phyloP scores from a whole-genome alignment of 2,888 invertebrate genomes.

The Gymnosoma rotundatum region DNA sequence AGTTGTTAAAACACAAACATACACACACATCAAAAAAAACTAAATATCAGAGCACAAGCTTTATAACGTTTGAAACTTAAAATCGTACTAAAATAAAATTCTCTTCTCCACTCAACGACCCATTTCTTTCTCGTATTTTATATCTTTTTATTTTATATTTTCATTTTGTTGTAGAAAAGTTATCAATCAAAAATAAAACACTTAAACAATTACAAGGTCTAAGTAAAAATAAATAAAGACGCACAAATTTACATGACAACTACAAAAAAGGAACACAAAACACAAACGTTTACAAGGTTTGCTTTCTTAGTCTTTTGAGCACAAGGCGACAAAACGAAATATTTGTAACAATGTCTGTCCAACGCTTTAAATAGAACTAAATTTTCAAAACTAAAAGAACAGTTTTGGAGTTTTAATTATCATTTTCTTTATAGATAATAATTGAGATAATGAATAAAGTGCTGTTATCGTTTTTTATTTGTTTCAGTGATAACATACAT shows the following conservation, averaged over 20 bases:
- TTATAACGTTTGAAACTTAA: slow-evolving; percentile 53
- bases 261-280: slow-evolving; percentile 10
- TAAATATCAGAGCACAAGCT: slow-evolving; percentile 57
- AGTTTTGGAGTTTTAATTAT: slow-evolving; percentile 8
- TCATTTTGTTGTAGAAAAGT: slow-evolving; percentile 58
- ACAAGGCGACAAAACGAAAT: slow-evolving; percentile 41
- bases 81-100: slow-evolving; percentile 61
- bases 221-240: slow-evolving; percentile 57
- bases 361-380: slow-evolving; percentile 34
- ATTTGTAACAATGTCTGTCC: slow-evolving; percentile 39
- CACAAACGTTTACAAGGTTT: slow-evolving; percentile 50
- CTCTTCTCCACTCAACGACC: slow-evolving; percentile 42
- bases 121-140: slow-evolving; percentile 57
- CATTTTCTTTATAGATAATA: slow-evolving; percentile 52
- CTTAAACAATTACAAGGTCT: slow-evolving; percentile 65
- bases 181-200: slow-evolving; percentile 58
- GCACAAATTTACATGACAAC: slow-evolving; percentile 27
- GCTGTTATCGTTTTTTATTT: slow-evolving; percentile 56
- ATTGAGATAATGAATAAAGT: slow-evolving; percentile 53
- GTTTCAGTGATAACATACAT: slow-evolving; percentile 55
- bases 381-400: slow-evolving; percentile 46
- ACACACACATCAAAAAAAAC: not conserved
- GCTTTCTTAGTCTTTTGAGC: slow-evolving; percentile 68
- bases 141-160: slow-evolving; percentile 24
- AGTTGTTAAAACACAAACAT: slow-evolving; percentile 57